Evolutionary conservation across 2,888 invertebrate species (phyloP), one percentile per base, ranked within the genome.

Genomic region (Ormia ochracea): DNA sequence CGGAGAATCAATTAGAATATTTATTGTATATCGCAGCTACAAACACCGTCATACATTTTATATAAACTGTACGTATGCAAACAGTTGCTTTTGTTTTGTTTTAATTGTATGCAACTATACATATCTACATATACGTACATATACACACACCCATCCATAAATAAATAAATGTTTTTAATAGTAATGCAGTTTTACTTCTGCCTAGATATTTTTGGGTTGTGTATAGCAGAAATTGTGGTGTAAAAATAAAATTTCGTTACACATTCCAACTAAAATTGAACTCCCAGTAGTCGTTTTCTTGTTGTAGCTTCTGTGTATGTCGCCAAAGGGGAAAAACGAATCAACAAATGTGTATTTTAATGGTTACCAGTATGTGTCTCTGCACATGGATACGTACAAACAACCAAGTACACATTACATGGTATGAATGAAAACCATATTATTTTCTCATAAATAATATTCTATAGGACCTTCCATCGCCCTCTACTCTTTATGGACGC

Each of bases 141-240:
- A 41, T 45, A 54, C 26, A n/a, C n/a, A n/a, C n/a, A n/a, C n/a
- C n/a, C n/a, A n/a, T n/a, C n/a, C n/a, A n/a, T n/a, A n/a, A n/a
- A n/a, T n/a, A n/a, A n/a, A 9, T 31, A 33, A 54, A 17, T 54
- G 36, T 73, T 61, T 63, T 54, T 50, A 61, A 58, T 56, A 74
- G 69, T 74, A 74, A 80, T 80, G 80, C 76, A 80, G 66, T 78
- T 76, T 79, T 68, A 80, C 80, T 80, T 80, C 80, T 76, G 80
- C 80, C 76, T 63, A 43, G 76, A 80, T 73, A 73, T 61, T 63
- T n/a, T 68, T 68, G 31, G 36, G 63, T 45, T 69, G 50, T 68
- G 56, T 80, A 38, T 36, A 41, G 7, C 45, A 65, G 41, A n/a
- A n/a, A 17, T 63, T 65, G 45, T 48, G 54, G 38, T 66, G 69